Evolutionary conservation across 2,888 invertebrate genomes (phyloP), one percentile per base, ranked within the genome.

Genomic region (Chrysina gloriosa): DNA sequence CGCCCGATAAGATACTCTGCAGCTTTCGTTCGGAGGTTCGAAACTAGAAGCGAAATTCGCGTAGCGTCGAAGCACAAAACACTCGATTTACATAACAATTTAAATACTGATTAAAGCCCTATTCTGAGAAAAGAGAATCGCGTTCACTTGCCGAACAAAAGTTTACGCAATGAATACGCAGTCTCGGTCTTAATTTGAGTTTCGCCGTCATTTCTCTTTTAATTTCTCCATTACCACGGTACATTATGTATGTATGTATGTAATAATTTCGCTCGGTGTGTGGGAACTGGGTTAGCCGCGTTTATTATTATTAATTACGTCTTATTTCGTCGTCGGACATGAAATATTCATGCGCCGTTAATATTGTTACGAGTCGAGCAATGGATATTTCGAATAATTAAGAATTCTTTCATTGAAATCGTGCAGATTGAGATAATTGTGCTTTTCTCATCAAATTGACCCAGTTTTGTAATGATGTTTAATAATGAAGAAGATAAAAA

Each of bases 11-110:
- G 23, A 21, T 21, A 34, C 34, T 6, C n/a, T n/a, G 9, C 9
- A n/a, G n/a, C 19, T 47, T 6, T n/a, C 21, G 21, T 19, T 47
- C 9, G 0, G 2, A 2, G 48, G n/a, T 25, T 6, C 23, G 11
- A 48, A 48, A 25, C 21, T 19, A 19, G 5, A 21, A 45, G 19
- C 2, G 45, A 4, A 9, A 45, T 48, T 23, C 21, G 21, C 23
- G n/a, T n/a, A 25, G 23, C 48, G n/a, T 5, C 9, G 19, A 45
- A 9, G 6, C 25, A 25, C 11, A 48, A 48, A 56, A 21, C 36
- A 11, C 7, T 6, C 36, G n/a, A 56, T 56, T 56, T 56, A 34
- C 56, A 56, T 56, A 56, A 56, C 39, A 56, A 56, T 56, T 56
- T 56, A 23, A 56, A 56, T 21, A 36, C 36, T 56, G 9, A 56